Evolutionary conservation across 2,888 invertebrate species (phyloP), one percentile per base, ranked within the genome.

Genomic region (Tortricodes alternella): DNA sequence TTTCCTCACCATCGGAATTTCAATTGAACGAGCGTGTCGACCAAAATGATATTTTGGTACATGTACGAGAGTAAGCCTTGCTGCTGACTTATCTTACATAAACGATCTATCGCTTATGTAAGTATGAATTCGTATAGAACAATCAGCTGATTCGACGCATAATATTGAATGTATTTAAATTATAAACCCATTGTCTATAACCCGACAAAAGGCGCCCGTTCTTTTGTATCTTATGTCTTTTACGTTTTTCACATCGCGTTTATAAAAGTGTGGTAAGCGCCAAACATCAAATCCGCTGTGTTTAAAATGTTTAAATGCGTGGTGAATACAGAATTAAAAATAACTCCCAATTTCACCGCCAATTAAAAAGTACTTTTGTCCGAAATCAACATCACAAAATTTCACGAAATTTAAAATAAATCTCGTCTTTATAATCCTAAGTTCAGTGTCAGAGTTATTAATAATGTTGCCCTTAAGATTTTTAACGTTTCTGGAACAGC

Each of bases 401-500:
- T 38, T 38, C 29, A 50, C 15, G 37, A 37, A 44, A 37, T 27
- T 11, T 18, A 23, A 49, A 49, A 56, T 43, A 56, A 56, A 50
- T 49, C 13, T 49, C 37, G 37, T 23, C 29, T 56, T 50, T 51
- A 51, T 11, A 53, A 57, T 67, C 64, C 63, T 62, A 64, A 68
- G 69, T 74, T 76, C 74, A 73, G 74, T 76, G 78, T 76, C 76
- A 74, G 59, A 59, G 65, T 67, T 69, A 83, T 85, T 84, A 79
- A 76, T 75, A 65, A 70, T 66, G 75, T 79, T 77, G 85, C 83
- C 87, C 85, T 88, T 84, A 85, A 78, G 73, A 84, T 83, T 88
- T 86, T 85, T 82, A 82, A 81, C 80, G 72, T 71, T 78, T 74
- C 76, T 78, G 78, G 73, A 85, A 84, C 88, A 88, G 86, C 85